Conservation (phyloP, 1,140 invertebrate species). For the Dreissena rostriformis region DNA sequence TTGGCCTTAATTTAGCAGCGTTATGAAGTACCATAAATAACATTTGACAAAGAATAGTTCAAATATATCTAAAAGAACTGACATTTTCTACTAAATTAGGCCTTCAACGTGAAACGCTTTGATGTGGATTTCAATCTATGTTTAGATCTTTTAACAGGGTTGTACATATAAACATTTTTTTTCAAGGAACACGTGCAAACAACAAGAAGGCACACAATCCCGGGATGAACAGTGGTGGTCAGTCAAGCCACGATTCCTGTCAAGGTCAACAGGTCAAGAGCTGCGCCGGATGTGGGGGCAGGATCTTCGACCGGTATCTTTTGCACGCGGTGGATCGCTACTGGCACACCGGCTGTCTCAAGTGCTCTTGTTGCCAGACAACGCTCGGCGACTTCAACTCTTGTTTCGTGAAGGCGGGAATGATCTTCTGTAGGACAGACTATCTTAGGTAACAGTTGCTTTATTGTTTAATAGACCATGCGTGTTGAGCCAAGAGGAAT, state of each 20-base stretch:
- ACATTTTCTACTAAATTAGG: no score
- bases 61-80: no score
- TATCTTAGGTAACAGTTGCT: constrained; percentile 90
- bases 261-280: constrained; percentile 56
- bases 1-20: no score
- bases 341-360: constrained; percentile 95
- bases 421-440: constrained; percentile 96
- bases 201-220: neutral
- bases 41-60: no score
- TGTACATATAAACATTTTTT: no score
- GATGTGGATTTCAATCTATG: no score
- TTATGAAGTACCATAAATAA: no score
- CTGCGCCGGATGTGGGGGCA: constrained; percentile 85
- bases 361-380: constrained; percentile 93
- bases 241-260: constrained; percentile 37
- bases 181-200: neutral
- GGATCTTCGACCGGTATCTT: constrained; percentile 94
- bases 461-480: no score
- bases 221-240: constrained; percentile 9
- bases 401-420: constrained; percentile 94
- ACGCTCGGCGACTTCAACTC: constrained; percentile 94
- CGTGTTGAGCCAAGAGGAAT: no score
- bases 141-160: no score
- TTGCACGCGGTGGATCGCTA: constrained; percentile 94
- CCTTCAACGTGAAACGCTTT: no score